These are phyloP conservation scores for Chrysocyon brachyurus DNA, from an alignment of 2,797 vertebrate genomes.

Conservation along the genomic window DNA sequence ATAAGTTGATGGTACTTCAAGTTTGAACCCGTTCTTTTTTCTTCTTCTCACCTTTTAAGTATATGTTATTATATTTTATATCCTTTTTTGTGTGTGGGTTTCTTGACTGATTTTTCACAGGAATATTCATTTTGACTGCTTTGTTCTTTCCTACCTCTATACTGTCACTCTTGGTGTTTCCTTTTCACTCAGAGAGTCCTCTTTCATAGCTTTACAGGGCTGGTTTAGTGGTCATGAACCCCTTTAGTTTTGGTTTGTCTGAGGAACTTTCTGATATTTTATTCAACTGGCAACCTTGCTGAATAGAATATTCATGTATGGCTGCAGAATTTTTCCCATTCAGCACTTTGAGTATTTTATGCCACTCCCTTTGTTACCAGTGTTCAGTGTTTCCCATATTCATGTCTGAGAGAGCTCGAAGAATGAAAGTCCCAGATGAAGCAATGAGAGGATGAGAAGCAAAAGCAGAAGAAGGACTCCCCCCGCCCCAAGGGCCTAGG, in stretches of 20 bases:
- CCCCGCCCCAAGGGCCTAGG: too few relatives aligned
- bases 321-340: too few relatives aligned
- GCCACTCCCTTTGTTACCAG: not conserved
- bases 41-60: not conserved
- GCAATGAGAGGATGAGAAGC: too few relatives aligned
- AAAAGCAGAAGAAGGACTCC: too few relatives aligned
- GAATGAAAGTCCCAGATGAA: too few relatives aligned
- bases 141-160: not conserved
- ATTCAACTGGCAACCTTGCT: not conserved
- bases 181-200: not conserved
- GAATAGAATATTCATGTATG: too few relatives aligned
- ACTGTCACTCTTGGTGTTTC: not conserved
- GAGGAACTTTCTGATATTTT: not conserved
- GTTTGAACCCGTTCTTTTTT: not conserved
- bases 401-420: too few relatives aligned
- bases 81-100: not conserved
- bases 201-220: not conserved
- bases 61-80: not conserved
- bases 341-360: not conserved
- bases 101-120: not conserved
- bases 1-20: not conserved
- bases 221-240: not conserved
- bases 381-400: too few relatives aligned
- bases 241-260: not conserved
- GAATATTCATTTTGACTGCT: not conserved